Base-by-base conservation (phyloP, 2,113 vertebrate species). In the Pterocles orientalis region DNA sequence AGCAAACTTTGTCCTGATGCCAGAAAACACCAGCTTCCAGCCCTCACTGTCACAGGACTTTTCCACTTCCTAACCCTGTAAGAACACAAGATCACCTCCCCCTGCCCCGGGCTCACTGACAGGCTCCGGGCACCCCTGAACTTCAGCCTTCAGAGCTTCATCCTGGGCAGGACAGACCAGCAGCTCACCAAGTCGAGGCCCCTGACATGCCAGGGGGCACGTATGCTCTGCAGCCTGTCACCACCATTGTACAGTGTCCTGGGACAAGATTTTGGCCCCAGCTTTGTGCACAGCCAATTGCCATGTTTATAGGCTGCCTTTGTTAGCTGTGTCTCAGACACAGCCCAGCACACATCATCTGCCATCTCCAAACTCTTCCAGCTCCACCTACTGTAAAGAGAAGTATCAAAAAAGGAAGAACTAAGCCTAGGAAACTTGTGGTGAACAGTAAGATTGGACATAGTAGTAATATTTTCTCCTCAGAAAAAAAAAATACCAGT, bases 141-240 rank as follows among this genome's bases (percentile, higher is more conserved):
- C 7, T 21, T n/a, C 33, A 45, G 29, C 18, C 60, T 48, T 6
- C 14, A 7, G 4, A 62, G 34, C 31, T 45, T 11, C 34, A 45
- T 26, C 33, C 51, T 21, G 14, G 11, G 13, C 21, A 50, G 47
- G 29, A 62, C 18, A 72, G n/a, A 50, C 9, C 21, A 48, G 53
- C 23, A 72, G 33, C 57, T 76, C 20, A 26, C 9, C 6, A 12
- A 58, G 20, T 25, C 0, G 0, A 83, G 31, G 4, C 3, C 23
- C 34, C 16, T 29, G 31, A 17, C 14, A 3, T 7, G 28, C 28
- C 39, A 29, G 12, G 18, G 14, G 12, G 0, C 14, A 50, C 2
- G 1, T 7, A 19, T 15, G 18, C 15, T 70, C 29, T 76, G 28
- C 20, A 11, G 36, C 6, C 29, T 21, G 7, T 13, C 43, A 45